Evolutionary conservation across 2,888 invertebrate genomes (phyloP).

Genomic region (Drosophila melanosoma): DNA sequence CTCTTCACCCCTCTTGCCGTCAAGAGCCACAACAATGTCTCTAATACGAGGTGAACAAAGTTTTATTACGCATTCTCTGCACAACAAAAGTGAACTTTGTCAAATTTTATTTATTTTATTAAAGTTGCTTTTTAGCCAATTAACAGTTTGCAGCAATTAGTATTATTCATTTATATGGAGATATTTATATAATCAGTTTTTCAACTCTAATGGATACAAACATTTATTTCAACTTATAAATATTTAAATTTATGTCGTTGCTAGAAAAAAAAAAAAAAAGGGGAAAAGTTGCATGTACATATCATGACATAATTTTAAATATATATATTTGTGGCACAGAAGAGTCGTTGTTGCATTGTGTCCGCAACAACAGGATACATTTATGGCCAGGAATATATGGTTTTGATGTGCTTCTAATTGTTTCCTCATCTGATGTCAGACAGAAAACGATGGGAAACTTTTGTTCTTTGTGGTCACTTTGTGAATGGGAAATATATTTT

Average conservation of each 20-base stretch:
- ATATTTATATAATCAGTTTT: background rate
- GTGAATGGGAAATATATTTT: conserved; percentile 52
- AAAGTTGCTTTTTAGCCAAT: background rate
- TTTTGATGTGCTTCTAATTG: conserved; percentile 30
- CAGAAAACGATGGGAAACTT: conserved; percentile 23
- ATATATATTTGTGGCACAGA: conserved; percentile 19
- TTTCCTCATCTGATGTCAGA: conserved; percentile 35
- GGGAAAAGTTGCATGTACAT: background rate
- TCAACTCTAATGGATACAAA: background rate
- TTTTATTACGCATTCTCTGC: conserved; percentile 44
- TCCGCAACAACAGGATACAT: conserved; percentile 16
- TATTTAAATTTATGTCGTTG: background rate
- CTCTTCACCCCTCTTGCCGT: background rate
- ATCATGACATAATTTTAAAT: conserved; percentile 30
- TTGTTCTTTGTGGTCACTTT: conserved; percentile 40
- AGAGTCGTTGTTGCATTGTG: conserved; percentile 5
- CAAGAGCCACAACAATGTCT: conserved; percentile 49
- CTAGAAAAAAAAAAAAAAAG: background rate
- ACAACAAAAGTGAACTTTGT: background rate
- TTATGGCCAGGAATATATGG: conserved; percentile 28
- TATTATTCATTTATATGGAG: background rate
- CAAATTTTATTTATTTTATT: background rate
- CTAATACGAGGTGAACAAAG: conserved; percentile 21
- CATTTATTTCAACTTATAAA: background rate
- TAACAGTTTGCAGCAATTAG: background rate